Percentiles rank a stretch among this genome's conserved stretches.
phyloP scores from a whole-genome alignment of 2,888 invertebrate species.

The Protonemura montana region DNA sequence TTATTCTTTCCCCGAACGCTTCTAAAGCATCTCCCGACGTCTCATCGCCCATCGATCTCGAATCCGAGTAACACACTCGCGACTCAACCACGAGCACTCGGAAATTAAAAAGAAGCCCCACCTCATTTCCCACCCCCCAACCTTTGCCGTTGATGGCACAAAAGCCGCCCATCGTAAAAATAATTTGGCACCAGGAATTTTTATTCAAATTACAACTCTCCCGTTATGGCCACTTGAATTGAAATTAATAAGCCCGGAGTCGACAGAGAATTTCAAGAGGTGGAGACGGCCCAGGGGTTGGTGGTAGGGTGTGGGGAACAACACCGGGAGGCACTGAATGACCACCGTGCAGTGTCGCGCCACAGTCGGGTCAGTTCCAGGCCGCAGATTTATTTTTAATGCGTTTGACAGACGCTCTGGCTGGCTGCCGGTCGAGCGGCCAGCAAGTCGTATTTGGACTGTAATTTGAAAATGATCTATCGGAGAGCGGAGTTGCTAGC shows the following conservation, averaged over 20 bases:
- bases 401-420: slow-evolving; percentile 33
- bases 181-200: background rate
- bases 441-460: slow-evolving; percentile 30
- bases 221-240: background rate
- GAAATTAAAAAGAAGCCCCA: background rate
- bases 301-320: background rate
- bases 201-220: background rate
- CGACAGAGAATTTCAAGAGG: background rate
- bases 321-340: background rate
- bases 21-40: background rate
- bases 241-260: background rate
- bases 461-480: slow-evolving; percentile 46
- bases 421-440: too few relatives aligned
- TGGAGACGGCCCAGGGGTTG: background rate
- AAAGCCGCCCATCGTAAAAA: slow-evolving; percentile 1
- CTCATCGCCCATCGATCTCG: background rate
- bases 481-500: background rate
- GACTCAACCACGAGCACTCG: background rate
- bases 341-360: slow-evolving; percentile 3
- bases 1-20: background rate
- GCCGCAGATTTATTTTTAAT: slow-evolving; percentile 23
- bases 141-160: background rate
- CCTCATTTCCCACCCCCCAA: background rate
- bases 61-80: background rate
- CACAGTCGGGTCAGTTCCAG: background rate